Evolutionary conservation across 2,888 invertebrate species (phyloP).

Genomic region (Resseliella maxima): DNA sequence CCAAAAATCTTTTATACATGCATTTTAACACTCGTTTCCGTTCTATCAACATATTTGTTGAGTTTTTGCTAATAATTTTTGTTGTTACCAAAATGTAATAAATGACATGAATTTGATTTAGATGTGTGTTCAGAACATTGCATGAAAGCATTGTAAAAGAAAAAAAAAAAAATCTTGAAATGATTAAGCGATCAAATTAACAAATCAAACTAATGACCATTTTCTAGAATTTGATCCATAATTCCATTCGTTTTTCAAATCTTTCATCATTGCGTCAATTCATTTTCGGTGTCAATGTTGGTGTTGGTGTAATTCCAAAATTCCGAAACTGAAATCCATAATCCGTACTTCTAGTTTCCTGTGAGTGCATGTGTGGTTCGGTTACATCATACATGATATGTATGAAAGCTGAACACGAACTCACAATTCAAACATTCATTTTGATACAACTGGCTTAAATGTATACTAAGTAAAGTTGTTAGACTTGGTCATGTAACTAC

Average conservation of each 20-base stretch:
- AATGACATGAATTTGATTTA: neutral
- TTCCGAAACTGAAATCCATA: neutral
- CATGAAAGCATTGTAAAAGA: no score
- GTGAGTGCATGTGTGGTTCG: no score
- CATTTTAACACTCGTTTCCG: no score
- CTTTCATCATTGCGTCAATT: neutral
- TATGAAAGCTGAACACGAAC: neutral
- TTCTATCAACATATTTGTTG: no score
- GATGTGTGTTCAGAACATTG: neutral
- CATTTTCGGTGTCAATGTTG: neutral
- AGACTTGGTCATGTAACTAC: constrained; percentile 20
- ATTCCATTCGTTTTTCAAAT: neutral
- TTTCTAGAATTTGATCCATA: neutral
- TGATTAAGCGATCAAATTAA: no score
- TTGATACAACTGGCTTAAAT: neutral
- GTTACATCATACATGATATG: constrained; percentile 11
- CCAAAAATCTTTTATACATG: no score
- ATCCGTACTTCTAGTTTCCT: neutral
- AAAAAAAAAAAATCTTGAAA: neutral
- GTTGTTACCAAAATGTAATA: no score
- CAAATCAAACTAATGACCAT: neutral
- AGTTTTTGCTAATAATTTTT: no score
- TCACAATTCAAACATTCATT: neutral
- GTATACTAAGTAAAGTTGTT: neutral
- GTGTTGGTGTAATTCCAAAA: neutral